Conservation (phyloP, 2,888 invertebrate species). For the Yponomeuta evonymella region DNA sequence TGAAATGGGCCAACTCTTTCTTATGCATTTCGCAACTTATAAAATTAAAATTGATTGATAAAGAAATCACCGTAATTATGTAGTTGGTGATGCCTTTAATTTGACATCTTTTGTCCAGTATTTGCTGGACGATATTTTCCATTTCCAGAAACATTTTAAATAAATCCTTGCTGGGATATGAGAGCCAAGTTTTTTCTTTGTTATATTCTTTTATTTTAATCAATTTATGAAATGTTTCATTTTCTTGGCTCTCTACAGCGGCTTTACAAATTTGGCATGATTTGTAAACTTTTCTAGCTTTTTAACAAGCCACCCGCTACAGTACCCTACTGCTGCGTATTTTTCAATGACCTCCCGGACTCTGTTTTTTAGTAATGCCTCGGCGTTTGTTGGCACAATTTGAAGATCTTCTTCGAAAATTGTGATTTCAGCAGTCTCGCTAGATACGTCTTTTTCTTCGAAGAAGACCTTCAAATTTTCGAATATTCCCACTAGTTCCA, state of each 20-base stretch:
- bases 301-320: constrained; percentile 4
- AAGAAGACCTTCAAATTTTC: not conserved
- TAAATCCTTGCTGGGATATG: not conserved
- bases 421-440: not conserved
- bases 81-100: not conserved
- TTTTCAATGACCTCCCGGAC: not conserved
- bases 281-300: not conserved
- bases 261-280: not conserved
- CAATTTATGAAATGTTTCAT: not conserved
- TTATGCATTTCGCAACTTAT: not conserved
- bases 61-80: not conserved
- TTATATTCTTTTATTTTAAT: not conserved
- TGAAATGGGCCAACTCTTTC: not conserved
- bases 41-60: not conserved
- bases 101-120: not conserved
- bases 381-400: not conserved
- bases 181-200: not conserved
- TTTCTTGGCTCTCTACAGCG: not conserved
- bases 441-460: not conserved
- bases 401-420: not conserved
- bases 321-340: constrained; percentile 8
- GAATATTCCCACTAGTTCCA: too few relatives aligned
- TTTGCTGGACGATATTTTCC: not conserved
- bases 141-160: not conserved
- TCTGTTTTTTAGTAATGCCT: not conserved